A percentile compares a stretch with the other conserved stretches of the same genome.
Evolutionary conservation across 1,140 invertebrate species (phyloP).

Genomic region (Uloborus diversus): DNA sequence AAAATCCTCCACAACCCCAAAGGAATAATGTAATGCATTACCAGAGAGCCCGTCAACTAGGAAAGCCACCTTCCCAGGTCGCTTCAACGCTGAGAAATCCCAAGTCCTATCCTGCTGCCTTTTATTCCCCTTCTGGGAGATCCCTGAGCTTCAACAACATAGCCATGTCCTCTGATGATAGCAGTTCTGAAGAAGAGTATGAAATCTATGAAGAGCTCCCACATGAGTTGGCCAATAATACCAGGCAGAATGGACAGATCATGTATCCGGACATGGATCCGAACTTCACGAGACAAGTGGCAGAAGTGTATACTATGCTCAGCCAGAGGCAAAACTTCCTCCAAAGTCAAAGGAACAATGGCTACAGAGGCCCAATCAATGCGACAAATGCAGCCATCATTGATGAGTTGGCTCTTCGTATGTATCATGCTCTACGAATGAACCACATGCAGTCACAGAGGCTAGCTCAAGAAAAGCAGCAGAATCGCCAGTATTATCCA

Average conservation of each 20-base stretch:
- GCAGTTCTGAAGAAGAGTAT: slow-evolving; percentile 37
- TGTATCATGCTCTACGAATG: slow-evolving; percentile 43
- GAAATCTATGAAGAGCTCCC: slow-evolving; percentile 30
- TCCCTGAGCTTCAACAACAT: slow-evolving; percentile 47
- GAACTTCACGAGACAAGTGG: slow-evolving; percentile 24
- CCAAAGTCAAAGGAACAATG: slow-evolving; percentile 14
- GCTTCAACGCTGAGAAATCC: slow-evolving; percentile 14
- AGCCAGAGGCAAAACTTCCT: slow-evolving; percentile 41
- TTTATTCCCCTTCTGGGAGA: slow-evolving; percentile 39
- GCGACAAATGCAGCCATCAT: slow-evolving; percentile 22
- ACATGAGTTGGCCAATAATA: background rate
- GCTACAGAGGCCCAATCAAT: slow-evolving; percentile 23
- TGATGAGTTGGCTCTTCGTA: slow-evolving; percentile 34
- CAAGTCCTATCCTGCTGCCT: slow-evolving; percentile 30
- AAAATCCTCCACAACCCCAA: no score
- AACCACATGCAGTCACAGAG: slow-evolving; percentile 42
- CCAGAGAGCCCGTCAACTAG: slow-evolving; percentile 42
- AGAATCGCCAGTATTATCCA: background rate
- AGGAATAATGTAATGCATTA: slow-evolving; percentile 36
- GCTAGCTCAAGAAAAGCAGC: background rate
- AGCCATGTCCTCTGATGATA: slow-evolving; percentile 37
- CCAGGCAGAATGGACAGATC: background rate
- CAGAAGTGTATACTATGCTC: slow-evolving; percentile 42
- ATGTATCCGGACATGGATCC: slow-evolving; percentile 28
- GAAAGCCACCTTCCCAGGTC: slow-evolving; percentile 11